Evolutionary conservation across 2,113 vertebrate species (phyloP).

Genomic region (Piaya cayana): DNA sequence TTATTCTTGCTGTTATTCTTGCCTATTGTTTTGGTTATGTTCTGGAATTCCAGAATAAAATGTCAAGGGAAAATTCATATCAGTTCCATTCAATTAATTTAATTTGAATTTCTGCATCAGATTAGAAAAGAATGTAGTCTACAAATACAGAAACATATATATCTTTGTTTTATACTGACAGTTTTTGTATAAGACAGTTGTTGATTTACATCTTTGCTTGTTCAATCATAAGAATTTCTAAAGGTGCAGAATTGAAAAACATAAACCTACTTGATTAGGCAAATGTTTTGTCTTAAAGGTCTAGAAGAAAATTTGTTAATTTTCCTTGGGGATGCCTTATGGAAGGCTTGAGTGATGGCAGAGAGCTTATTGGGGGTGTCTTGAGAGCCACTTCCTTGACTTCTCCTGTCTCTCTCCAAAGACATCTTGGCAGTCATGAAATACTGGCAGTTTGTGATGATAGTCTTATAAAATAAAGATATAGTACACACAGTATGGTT

Average conservation of each 20-base stretch:
- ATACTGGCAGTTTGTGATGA: slow-evolving; percentile 69
- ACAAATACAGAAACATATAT: not conserved
- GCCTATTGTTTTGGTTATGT: not conserved
- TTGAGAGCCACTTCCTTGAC: slow-evolving; percentile 66
- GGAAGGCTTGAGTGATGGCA: slow-evolving; percentile 60
- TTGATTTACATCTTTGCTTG: not conserved
- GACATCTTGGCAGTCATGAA: slow-evolving; percentile 69
- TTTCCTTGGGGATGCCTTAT: slow-evolving; percentile 23
- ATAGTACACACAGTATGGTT: slow-evolving; percentile 70
- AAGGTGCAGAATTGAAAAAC: slow-evolving; percentile 16
- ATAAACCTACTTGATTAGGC: not conserved
- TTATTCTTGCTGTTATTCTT: not conserved
- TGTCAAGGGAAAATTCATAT: not conserved
- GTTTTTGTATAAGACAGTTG: not conserved
- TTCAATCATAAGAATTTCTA: slow-evolving; percentile 8
- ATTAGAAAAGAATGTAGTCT: not conserved
- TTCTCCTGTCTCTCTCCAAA: slow-evolving; percentile 56
- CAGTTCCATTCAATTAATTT: not conserved
- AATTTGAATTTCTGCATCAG: not conserved
- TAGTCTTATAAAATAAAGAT: slow-evolving; percentile 72
- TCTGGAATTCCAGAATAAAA: not conserved
- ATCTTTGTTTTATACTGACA: not conserved
- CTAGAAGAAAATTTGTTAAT: slow-evolving; percentile 37
- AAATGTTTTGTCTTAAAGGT: slow-evolving; percentile 2
- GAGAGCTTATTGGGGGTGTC: slow-evolving; percentile 68